Evolutionary conservation across 2,113 vertebrate genomes (phyloP).

Genomic region (Tauraco erythrolophus): DNA sequence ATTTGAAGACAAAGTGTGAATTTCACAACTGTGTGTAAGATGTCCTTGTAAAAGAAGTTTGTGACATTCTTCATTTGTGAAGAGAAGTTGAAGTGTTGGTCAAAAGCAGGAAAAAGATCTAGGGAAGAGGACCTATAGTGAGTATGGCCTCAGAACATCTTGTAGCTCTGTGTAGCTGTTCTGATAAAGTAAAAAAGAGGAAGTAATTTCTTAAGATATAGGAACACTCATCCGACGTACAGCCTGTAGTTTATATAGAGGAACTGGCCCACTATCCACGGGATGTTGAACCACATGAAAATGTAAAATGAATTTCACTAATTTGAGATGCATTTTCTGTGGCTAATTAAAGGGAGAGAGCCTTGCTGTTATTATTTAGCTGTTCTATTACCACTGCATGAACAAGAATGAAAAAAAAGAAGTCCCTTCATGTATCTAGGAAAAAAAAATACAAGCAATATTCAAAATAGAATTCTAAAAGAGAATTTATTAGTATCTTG

Average conservation of each 20-base stretch:
- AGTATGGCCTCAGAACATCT: background rate
- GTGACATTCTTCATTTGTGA: background rate
- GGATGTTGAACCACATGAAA: background rate
- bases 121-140: background rate
- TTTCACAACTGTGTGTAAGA: background rate
- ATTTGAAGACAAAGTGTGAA: background rate
- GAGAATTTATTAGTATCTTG: background rate
- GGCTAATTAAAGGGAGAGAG: background rate
- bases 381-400: background rate
- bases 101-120: background rate
- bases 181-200: background rate
- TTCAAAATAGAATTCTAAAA: background rate
- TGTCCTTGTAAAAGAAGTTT: background rate
- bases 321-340: background rate
- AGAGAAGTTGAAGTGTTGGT: background rate
- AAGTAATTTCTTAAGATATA: background rate
- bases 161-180: background rate
- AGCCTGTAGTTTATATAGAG: background rate
- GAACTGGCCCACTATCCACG: background rate
- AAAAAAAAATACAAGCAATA: background rate
- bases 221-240: background rate
- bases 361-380: background rate
- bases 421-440: fast-evolving
- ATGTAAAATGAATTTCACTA: background rate
- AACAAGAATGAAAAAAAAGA: background rate